Evolutionary conservation across 2,113 vertebrate species (phyloP).

Genomic region (Melanostigma gelatinosum): DNA sequence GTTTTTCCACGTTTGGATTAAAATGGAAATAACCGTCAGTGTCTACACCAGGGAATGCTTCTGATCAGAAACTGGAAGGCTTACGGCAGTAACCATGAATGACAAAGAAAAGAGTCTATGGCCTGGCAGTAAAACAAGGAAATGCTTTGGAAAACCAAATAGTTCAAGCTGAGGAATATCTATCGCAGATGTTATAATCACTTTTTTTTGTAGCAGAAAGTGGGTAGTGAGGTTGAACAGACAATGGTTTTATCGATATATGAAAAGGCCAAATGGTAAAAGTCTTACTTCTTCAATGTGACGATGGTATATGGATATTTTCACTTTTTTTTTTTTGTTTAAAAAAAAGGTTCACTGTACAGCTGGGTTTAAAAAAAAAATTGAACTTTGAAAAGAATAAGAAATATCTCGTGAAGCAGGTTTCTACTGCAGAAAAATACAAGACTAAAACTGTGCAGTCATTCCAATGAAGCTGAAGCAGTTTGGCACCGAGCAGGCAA

Average conservation of each 20-base stretch:
- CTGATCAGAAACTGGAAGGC: conserved; percentile 60
- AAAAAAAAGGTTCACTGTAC: conserved; percentile 16
- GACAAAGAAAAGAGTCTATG: conserved; percentile 38
- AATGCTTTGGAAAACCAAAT: conserved; percentile 62
- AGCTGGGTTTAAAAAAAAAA: conserved; percentile 29
- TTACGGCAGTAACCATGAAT: conserved; percentile 64
- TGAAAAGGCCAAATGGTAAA: conserved; percentile 57
- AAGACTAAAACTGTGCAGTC: conserved; percentile 55
- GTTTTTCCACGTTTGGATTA: conserved; percentile 56
- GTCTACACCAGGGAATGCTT: conserved; percentile 72
- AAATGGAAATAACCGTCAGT: conserved; percentile 57
- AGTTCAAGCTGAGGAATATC: conserved; percentile 54
- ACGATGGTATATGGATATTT: conserved; percentile 24
- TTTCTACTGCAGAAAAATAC: conserved; percentile 60
- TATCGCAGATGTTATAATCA: conserved; percentile 52
- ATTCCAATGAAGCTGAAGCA: conserved; percentile 59
- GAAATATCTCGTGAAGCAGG: conserved; percentile 34
- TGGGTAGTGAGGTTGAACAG: conserved; percentile 16
- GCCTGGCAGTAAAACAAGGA: conserved; percentile 63
- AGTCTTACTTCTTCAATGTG: conserved; percentile 42
- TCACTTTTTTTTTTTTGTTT: neutral
- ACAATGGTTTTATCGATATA: conserved; percentile 28
- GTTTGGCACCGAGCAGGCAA: conserved; percentile 77
- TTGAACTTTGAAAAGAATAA: neutral
- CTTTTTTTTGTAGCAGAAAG: conserved; percentile 52